phyloP scores from a whole-genome alignment of 2,888 invertebrate species.

The Mimas tiliae region DNA sequence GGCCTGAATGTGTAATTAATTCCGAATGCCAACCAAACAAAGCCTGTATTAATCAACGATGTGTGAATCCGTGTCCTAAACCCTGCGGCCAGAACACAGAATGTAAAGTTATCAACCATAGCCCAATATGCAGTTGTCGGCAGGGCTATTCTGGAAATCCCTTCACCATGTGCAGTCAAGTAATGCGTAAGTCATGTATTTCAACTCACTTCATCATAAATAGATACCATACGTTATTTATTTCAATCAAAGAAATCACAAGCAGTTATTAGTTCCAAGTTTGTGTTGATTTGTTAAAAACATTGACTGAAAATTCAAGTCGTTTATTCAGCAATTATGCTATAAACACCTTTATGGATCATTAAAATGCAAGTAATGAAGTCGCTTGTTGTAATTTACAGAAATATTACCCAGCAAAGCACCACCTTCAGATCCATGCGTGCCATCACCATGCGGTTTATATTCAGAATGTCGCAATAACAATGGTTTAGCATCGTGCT shows the following conservation, averaged over 20 bases:
- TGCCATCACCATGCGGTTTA: slow-evolving; percentile 89
- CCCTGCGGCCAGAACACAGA: slow-evolving; percentile 88
- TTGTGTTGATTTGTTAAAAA: no score
- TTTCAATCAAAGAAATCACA: no score
- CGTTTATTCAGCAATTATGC: no score
- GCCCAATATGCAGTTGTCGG: slow-evolving; percentile 89
- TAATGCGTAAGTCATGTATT: slow-evolving; percentile 80
- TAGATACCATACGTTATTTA: no score
- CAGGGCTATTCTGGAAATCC: slow-evolving; percentile 88
- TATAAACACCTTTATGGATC: no score
- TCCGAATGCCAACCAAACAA: slow-evolving; percentile 87
- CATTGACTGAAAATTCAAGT: no score
- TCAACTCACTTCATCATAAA: not conserved
- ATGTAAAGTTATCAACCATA: slow-evolving; percentile 89
- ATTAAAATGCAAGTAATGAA: not conserved
- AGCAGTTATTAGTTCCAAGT: no score
- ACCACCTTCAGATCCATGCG: slow-evolving; percentile 86
- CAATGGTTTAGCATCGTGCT: slow-evolving; percentile 88
- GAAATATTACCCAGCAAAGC: slow-evolving; percentile 60
- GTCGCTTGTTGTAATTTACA: slow-evolving; percentile 40
- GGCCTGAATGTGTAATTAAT: slow-evolving; percentile 87
- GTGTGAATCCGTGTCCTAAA: slow-evolving; percentile 88
- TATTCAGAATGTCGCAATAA: slow-evolving; percentile 90
- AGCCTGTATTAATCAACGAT: slow-evolving; percentile 89
- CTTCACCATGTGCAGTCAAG: slow-evolving; percentile 85